These are phyloP conservation scores for Orientallactaga bullata DNA, from an alignment of 2,113 vertebrate genomes.

Conservation along the genomic window DNA sequence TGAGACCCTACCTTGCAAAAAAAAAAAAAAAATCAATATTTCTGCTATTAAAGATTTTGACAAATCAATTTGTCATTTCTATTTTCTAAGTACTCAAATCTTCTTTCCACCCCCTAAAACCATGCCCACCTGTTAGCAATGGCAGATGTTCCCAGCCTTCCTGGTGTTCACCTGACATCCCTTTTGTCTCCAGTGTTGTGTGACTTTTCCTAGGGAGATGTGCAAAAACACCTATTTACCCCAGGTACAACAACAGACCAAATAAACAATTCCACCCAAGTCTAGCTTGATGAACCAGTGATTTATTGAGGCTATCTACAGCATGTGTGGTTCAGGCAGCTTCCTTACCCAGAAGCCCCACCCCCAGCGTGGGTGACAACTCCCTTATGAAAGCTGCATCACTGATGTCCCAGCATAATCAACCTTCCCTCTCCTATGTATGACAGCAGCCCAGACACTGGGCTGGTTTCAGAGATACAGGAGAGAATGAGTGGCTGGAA, in stretches of 20 bases:
- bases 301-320: not conserved
- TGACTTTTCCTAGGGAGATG: not conserved
- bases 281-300: not conserved
- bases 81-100: not conserved
- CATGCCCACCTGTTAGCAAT: rapidly evolving
- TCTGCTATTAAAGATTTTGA: not conserved
- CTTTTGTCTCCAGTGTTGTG: not conserved
- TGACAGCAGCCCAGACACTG: not conserved
- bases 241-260: not conserved
- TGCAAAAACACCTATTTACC: not conserved
- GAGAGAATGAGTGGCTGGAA: not conserved
- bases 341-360: not conserved
- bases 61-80: not conserved
- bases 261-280: not conserved
- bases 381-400: not conserved
- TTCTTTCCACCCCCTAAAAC: not conserved
- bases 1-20: too few species aligned
- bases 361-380: not conserved
- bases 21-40: too few species aligned
- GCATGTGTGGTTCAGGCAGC: not conserved
- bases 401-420: not conserved
- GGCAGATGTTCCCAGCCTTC: not conserved
- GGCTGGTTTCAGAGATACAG: too few species aligned
- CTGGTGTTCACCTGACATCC: not conserved
- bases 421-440: not conserved